Evolutionary conservation across 2,113 vertebrate genomes (phyloP).

Genomic region (Orthonyx spaldingii): DNA sequence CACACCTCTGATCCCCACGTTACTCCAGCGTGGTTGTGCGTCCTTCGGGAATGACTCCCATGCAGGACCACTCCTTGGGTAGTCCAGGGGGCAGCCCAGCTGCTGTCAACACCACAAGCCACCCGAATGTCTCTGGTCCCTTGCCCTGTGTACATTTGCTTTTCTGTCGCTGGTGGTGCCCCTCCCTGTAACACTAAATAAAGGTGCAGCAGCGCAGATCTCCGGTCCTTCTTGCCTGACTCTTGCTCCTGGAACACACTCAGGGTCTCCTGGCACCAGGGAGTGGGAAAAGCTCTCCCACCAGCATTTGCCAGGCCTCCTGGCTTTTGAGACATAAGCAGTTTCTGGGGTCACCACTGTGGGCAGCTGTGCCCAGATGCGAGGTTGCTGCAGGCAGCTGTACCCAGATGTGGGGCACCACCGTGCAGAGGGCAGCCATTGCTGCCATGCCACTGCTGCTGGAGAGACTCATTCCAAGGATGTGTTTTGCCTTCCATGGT

Average conservation of each 20-base stretch:
- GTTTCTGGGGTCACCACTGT: background rate
- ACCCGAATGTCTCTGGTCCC: background rate
- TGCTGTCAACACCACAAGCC: background rate
- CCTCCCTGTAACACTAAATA: constrained; percentile 11
- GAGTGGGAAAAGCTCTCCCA: background rate
- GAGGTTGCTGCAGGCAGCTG: background rate
- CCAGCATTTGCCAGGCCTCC: background rate
- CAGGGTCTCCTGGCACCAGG: rapidly evolving
- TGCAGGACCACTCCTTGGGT: background rate
- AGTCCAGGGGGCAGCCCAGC: background rate
- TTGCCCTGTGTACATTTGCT: background rate
- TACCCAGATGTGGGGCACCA: background rate
- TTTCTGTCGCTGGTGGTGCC: background rate
- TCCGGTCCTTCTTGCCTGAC: rapidly evolving
- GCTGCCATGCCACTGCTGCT: background rate
- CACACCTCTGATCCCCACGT: rapidly evolving
- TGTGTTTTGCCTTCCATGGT: background rate
- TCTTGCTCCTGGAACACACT: rapidly evolving
- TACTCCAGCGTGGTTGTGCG: rapidly evolving
- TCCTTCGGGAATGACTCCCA: background rate
- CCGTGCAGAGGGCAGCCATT: background rate
- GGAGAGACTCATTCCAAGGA: too few relatives aligned
- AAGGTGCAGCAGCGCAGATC: background rate
- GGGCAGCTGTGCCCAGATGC: background rate
- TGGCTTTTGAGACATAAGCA: background rate